phyloP scores from a whole-genome alignment of 2,113 vertebrate species.

The Apodemus speciosus region DNA sequence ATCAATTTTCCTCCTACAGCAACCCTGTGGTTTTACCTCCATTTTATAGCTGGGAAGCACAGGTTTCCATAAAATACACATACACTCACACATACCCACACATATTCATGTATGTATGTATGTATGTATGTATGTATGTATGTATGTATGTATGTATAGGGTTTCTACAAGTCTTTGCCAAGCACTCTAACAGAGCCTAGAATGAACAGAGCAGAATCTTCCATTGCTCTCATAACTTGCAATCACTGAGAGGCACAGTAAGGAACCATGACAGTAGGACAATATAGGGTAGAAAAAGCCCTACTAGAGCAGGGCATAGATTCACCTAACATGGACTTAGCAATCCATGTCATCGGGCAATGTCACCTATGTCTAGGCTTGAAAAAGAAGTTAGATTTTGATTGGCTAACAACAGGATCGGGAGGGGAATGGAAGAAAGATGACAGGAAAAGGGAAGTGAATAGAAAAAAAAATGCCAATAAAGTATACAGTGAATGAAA shows the following conservation, averaged over 20 bases:
- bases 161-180: background rate
- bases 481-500: too few species aligned
- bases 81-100: background rate
- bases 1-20: background rate
- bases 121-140: background rate
- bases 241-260: background rate
- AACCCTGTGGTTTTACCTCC: background rate
- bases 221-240: background rate
- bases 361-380: background rate
- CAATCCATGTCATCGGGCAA: background rate
- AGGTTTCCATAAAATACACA: background rate
- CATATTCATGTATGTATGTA: background rate
- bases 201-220: background rate
- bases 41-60: background rate
- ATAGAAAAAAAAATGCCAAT: background rate
- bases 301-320: background rate
- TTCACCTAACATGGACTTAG: background rate
- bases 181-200: background rate
- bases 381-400: background rate
- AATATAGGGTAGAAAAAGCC: background rate
- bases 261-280: background rate
- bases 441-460: background rate
- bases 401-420: background rate
- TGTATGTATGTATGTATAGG: background rate
- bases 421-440: background rate